Percentiles rank a stretch among this genome's conserved stretches.
phyloP scores from a whole-genome alignment of 2,113 vertebrate genomes.

The Brachyhypopomus gauderio region DNA sequence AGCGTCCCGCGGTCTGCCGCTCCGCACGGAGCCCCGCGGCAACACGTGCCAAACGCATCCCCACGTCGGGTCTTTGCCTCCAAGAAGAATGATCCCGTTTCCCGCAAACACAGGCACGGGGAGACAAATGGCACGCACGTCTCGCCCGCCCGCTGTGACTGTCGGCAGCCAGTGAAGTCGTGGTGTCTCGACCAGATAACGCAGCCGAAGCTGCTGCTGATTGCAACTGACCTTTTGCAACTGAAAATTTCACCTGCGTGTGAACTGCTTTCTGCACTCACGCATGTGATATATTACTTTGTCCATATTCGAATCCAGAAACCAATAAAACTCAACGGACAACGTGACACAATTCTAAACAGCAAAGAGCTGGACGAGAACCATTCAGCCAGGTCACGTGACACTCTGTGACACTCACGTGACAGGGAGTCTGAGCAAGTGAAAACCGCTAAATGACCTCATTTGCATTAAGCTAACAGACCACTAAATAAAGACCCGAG shows the following conservation, averaged over 20 bases:
- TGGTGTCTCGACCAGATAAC: too few species aligned
- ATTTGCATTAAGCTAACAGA: conserved; percentile 10
- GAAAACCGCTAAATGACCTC: background rate
- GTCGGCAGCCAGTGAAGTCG: background rate
- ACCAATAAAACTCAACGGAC: too few species aligned
- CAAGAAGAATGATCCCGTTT: background rate
- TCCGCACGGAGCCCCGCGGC: background rate
- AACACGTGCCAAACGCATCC: background rate
- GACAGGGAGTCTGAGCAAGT: background rate
- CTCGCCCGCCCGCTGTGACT: background rate
- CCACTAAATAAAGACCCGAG: background rate
- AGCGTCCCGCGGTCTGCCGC: conserved; percentile 17
- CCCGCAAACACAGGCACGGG: background rate
- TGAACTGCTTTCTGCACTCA: too few species aligned
- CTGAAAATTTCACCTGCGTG: too few species aligned
- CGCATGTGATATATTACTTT: too few species aligned
- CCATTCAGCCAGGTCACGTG: background rate
- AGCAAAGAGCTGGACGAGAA: background rate
- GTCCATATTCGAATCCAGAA: too few species aligned
- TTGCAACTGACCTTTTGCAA: too few species aligned
- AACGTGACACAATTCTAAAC: too few species aligned
- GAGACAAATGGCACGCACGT: background rate
- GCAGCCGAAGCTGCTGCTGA: too few species aligned
- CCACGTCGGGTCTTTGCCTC: background rate
- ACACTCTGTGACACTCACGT: background rate